Evolutionary conservation across 2,888 invertebrate species (phyloP), one percentile per base, ranked within the genome.

Genomic region (Dascillus cervinus): DNA sequence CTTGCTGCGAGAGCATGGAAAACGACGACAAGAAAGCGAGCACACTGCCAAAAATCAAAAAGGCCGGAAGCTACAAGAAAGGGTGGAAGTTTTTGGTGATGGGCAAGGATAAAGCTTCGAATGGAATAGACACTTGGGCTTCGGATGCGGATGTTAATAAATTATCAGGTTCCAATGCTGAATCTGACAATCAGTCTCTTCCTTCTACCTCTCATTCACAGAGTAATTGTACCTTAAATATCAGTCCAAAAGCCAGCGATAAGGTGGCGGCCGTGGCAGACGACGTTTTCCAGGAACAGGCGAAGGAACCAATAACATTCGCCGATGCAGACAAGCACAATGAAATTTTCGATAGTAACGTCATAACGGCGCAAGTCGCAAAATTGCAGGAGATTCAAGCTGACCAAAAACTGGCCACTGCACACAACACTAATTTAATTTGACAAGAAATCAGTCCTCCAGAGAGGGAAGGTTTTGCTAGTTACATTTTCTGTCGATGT

Each of bases 401-500:
- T 29, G 52, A 56, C 13, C 53, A 54, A 22, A 36, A 39, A 15
- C 32, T 52, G 37, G 35, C 49, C 14, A 45, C 49, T 10, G 35
- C 46, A 14, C 32, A 47, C 13, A 50, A 53, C 19, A 34, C 51
- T 13, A 48, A 43, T 26, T 28, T 61, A 41, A 64, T 64, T 51
- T 64, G 64, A 64, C 64, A 64, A 43, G 58, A 62, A 48, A 55
- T 61, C 26, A 52, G 51, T 46, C 53, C 57, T 38, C 52, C 56
- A 10, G 61, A 61, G 33, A 48, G 52, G 48, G 62, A 58, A 45
- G 57, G 62, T 43, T 60, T 64, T 37, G 52, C 58, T 47, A 62
- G 58, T 45, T 65, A 62, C 42, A 63, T 65, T 43, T 64, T 65
- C 46, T 65, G 65, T 58, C 61, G 62, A 39, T 65, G 65, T 53